Conservation (phyloP, 2,113 vertebrate species). For the Dolichotis patagonum region DNA sequence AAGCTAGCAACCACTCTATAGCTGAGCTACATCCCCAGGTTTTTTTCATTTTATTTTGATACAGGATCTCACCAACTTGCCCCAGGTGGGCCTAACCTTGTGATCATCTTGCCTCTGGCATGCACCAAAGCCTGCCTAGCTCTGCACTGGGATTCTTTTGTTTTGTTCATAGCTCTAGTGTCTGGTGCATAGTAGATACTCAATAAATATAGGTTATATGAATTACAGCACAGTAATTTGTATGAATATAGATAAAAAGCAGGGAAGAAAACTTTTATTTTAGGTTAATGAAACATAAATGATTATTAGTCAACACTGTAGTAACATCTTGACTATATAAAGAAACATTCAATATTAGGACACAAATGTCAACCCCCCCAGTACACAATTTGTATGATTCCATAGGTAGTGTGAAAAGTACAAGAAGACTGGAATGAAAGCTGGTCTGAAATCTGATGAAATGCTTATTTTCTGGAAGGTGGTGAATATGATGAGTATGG, state of each 20-base stretch:
- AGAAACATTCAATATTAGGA: slow-evolving; percentile 3
- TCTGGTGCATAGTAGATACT: not conserved
- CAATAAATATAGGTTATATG: not conserved
- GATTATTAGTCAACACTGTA: not conserved
- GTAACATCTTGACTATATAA: slow-evolving; percentile 12
- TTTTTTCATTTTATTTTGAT: not conserved
- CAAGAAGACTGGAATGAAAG: not conserved
- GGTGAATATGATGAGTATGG: not conserved
- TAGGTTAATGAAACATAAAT: slow-evolving; percentile 53
- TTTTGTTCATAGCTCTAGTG: not conserved
- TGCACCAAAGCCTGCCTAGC: not conserved
- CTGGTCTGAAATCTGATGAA: not conserved
- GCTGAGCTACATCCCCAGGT: not conserved
- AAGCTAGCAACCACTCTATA: not conserved
- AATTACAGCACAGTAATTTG: not conserved
- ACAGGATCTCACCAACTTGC: not conserved
- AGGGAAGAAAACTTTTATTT: slow-evolving; percentile 41
- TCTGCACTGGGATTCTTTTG: not conserved
- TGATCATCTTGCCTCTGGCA: not conserved
- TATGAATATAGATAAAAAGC: not conserved
- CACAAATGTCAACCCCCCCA: not conserved
- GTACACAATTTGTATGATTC: not conserved
- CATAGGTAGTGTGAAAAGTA: not conserved
- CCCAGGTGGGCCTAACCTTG: not conserved
- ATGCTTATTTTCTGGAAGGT: slow-evolving; percentile 41